Evolutionary conservation across 2,888 invertebrate species (phyloP), one percentile per base, ranked within the genome.

Genomic region (Parasteatoda lunata): DNA sequence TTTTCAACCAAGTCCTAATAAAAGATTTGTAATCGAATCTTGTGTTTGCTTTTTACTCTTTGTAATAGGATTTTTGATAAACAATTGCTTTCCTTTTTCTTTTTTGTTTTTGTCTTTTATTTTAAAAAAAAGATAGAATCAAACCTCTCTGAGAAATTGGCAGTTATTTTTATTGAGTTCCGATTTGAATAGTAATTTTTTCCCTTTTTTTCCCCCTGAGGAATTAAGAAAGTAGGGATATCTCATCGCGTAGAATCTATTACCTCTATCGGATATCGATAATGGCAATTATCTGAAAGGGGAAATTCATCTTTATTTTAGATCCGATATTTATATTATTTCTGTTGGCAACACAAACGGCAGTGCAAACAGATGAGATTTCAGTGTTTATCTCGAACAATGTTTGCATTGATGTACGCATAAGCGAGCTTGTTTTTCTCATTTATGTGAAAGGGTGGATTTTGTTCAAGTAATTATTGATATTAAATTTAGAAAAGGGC

Each of bases 251-350:
- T 9, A 69, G 69, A 73, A 84, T 79, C 78, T 79, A 66, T 84
- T 78, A 84, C 84, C 51, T 59, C 13, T 73, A 84, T 84, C 64
- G 84, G 78, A 75, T 84, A 73, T 69, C 84, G 59, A 84, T 84
- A 84, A 59, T 69, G 59, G 78, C 78, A 84, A 81, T 81, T 81
- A 81, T 81, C 81, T 65, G 81, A 69, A 75, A 75, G 75, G 73
- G 49, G 73, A 84, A 79, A 84, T 84, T 69, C 75, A 84, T 84
- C 84, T 78, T 84, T 75, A 75, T 78, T 84, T 84, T 68, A 48
- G 75, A 69, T 51, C 78, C 73, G 64, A 84, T 84, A 84, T 84
- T 84, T 84, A 84, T 82, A 76, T 72, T 72, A 54, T 51, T 76
- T 45, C 75, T 15, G 15, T 66, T 73, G 71, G 64, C 54, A 52